Percentiles rank a stretch among this genome's conserved stretches.
Evolutionary conservation across 2,888 invertebrate genomes (phyloP).

Genomic region (Perithous albicinctus): DNA sequence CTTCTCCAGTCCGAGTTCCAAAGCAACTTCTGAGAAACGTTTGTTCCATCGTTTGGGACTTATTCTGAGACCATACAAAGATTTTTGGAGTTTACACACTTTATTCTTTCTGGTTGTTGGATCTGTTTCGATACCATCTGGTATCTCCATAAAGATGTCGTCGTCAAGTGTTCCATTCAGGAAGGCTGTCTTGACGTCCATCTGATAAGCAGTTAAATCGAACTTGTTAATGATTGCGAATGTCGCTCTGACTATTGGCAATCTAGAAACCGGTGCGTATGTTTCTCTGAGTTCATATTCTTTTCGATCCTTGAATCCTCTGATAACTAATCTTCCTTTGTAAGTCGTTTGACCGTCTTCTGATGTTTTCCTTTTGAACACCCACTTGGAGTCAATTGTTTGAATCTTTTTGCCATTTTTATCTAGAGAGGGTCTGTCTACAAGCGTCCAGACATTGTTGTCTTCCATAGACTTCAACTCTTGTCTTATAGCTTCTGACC

Average conservation of each 20-base stretch:
- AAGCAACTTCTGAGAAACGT: slow-evolving; percentile 60
- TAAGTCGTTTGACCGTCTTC: neutral
- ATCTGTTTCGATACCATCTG: slow-evolving; percentile 27
- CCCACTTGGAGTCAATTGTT: neutral
- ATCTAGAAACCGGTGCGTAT: slow-evolving; percentile 63
- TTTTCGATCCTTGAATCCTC: slow-evolving; percentile 65
- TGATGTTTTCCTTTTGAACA: neutral
- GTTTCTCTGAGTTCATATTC: slow-evolving; percentile 57
- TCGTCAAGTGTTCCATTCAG: slow-evolving; percentile 11
- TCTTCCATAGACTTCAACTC: slow-evolving; percentile 61
- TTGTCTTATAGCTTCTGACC: slow-evolving; percentile 56
- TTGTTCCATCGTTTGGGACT: slow-evolving; percentile 65
- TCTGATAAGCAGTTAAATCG: slow-evolving; percentile 34
- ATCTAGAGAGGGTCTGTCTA: slow-evolving; percentile 36
- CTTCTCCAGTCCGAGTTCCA: slow-evolving; percentile 61
- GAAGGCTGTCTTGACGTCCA: slow-evolving; percentile 65
- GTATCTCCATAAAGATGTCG: slow-evolving; percentile 60
- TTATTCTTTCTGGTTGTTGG: slow-evolving; percentile 25
- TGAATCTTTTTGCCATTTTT: slow-evolving; percentile 1
- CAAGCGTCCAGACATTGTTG: slow-evolving; percentile 61
- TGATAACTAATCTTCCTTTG: slow-evolving; percentile 57
- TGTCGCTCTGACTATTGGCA: slow-evolving; percentile 58
- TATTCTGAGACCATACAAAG: slow-evolving; percentile 58
- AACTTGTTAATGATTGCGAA: slow-evolving; percentile 60
- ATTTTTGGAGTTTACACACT: slow-evolving; percentile 60